These are phyloP conservation scores for Calonectris borealis DNA, from an alignment of 2,113 vertebrate genomes.

Conservation along the genomic window DNA sequence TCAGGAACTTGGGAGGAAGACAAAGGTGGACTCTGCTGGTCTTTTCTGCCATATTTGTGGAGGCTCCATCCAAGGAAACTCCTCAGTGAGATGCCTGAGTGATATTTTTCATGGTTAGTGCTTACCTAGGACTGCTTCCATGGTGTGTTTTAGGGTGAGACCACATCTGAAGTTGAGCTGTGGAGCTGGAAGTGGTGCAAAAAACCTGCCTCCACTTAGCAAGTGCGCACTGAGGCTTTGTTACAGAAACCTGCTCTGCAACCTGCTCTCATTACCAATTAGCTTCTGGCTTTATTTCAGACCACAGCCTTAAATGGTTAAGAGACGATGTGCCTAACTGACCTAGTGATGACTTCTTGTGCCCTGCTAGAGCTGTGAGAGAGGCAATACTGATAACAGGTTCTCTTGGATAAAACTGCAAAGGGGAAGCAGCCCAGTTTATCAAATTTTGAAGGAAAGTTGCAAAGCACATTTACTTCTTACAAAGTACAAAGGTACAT, in stretches of 20 bases:
- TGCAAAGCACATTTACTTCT: background rate
- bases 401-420: background rate
- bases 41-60: background rate
- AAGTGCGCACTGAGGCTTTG: background rate
- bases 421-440: background rate
- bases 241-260: background rate
- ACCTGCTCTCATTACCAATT: background rate
- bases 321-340: background rate
- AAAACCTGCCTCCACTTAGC: background rate
- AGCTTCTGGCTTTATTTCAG: background rate
- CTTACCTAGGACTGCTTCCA: background rate
- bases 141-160: background rate
- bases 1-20: background rate
- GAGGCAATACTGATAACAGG: background rate
- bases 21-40: background rate
- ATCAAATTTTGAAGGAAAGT: background rate
- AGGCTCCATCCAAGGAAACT: background rate
- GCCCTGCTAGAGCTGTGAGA: background rate
- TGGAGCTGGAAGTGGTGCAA: background rate
- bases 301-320: background rate
- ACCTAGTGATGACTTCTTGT: background rate
- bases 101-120: background rate
- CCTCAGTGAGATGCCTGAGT: background rate
- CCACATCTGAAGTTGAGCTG: background rate
- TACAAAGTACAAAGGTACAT: background rate